phyloP scores from a whole-genome alignment of 2,113 vertebrate species.

The Numenius arquata region DNA sequence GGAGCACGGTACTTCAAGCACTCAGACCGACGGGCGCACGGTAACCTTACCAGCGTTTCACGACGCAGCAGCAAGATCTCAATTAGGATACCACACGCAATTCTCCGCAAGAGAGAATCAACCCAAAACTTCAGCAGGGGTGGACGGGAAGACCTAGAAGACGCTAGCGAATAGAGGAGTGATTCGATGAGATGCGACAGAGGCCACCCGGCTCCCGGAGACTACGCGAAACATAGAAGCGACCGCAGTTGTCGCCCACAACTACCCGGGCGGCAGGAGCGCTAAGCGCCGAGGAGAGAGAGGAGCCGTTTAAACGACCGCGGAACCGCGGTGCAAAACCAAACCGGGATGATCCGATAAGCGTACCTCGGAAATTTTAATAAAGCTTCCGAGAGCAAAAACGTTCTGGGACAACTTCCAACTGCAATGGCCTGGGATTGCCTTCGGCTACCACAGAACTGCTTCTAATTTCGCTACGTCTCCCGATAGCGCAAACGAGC shows the following conservation, averaged over 20 bases:
- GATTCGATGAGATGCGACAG: background rate
- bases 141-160: background rate
- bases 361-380: background rate
- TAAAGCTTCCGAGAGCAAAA: background rate
- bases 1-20: background rate
- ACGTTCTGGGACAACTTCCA: background rate
- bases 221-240: background rate
- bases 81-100: background rate
- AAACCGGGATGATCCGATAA: background rate
- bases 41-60: background rate
- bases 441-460: background rate
- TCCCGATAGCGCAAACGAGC: fast-evolving
- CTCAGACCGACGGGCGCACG: fast-evolving
- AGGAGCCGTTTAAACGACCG: background rate
- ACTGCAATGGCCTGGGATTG: fast-evolving
- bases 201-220: background rate
- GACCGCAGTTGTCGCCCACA: fast-evolving
- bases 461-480: background rate
- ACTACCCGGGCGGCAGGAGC: background rate
- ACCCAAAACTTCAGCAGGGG: background rate
- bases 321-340: background rate
- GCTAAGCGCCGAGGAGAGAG: fast-evolving
- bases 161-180: background rate
- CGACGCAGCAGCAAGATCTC: background rate
- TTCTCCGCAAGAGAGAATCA: background rate